Evolutionary conservation across 2,113 vertebrate genomes (phyloP).

Genomic region (Theristicus caerulescens): DNA sequence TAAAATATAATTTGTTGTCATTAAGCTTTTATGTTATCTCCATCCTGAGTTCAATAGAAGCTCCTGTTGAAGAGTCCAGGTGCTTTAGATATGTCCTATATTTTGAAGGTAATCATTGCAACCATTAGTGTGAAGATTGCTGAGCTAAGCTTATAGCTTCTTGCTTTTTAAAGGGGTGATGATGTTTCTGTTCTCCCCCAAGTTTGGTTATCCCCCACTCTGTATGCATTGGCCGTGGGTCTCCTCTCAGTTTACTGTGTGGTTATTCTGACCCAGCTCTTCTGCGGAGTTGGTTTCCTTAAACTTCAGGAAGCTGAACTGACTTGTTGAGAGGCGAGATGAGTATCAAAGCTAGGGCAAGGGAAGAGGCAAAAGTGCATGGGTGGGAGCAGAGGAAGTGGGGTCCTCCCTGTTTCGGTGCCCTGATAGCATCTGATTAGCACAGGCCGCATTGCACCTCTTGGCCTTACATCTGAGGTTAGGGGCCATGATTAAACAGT

Average conservation of each 20-base stretch:
- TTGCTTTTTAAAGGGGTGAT: background rate
- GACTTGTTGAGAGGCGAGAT: background rate
- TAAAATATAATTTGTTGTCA: conserved; percentile 43
- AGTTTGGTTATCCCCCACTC: background rate
- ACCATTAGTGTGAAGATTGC: background rate
- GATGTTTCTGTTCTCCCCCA: background rate
- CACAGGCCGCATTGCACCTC: background rate
- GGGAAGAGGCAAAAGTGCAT: background rate
- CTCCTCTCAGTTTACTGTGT: background rate
- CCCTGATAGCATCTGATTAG: background rate
- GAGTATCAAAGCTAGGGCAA: background rate
- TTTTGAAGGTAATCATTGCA: background rate
- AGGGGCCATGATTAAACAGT: background rate
- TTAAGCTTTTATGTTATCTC: conserved; percentile 48
- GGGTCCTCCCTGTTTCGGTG: background rate
- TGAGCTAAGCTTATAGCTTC: background rate
- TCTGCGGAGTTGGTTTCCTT: background rate
- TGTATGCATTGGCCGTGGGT: background rate
- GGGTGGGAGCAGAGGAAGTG: background rate
- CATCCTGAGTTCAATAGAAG: background rate
- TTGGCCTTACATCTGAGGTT: background rate
- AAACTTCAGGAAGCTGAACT: background rate
- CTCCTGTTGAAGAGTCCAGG: background rate
- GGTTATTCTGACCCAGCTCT: background rate
- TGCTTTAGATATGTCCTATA: background rate